Evolutionary conservation across 1,140 invertebrate genomes (phyloP).

Genomic region (Drosophila lini): DNA sequence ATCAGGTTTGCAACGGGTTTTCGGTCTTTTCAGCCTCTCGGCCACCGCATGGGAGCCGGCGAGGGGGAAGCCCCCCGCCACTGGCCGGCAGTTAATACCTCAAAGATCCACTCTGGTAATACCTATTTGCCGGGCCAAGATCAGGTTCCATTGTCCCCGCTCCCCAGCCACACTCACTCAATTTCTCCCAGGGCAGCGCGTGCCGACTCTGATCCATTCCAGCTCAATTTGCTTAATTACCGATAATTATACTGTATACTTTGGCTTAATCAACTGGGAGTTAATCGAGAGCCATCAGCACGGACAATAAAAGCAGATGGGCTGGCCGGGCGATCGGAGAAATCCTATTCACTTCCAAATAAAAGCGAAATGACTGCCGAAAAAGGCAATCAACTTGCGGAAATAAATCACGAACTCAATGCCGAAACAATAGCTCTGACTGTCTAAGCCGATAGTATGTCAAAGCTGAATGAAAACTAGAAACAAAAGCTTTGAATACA

Average conservation of each 20-base stretch:
- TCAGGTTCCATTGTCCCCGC: conserved; percentile 49
- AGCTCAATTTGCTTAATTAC: conserved; percentile 48
- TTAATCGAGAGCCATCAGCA: conserved; percentile 16
- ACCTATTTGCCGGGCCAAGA: conserved; percentile 33
- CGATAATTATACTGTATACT: conserved; percentile 55
- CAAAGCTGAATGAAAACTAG: conserved; percentile 34
- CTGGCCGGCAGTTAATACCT: conserved; percentile 32
- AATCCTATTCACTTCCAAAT: conserved; percentile 13
- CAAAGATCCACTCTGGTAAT: conserved; percentile 26
- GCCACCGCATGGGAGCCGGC: neutral
- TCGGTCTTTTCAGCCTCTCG: conserved; percentile 20
- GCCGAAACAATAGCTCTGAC: conserved; percentile 36
- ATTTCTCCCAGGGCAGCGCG: conserved; percentile 54
- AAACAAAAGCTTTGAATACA: conserved; percentile 3
- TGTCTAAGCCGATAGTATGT: conserved; percentile 31
- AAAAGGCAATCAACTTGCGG: conserved; percentile 33
- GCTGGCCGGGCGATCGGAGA: conserved; percentile 16
- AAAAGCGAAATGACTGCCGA: conserved; percentile 23
- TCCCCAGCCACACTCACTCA: conserved; percentile 21
- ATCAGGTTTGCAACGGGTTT: conserved; percentile 76
- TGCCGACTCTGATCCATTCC: conserved; percentile 38
- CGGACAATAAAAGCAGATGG: conserved; percentile 31
- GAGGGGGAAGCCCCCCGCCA: conserved; percentile 3
- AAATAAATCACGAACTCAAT: conserved; percentile 52
- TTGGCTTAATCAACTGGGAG: conserved; percentile 31